These are phyloP conservation scores for Drosophila koepferae DNA, from an alignment of 2,888 invertebrate genomes.

Conservation along the genomic window DNA sequence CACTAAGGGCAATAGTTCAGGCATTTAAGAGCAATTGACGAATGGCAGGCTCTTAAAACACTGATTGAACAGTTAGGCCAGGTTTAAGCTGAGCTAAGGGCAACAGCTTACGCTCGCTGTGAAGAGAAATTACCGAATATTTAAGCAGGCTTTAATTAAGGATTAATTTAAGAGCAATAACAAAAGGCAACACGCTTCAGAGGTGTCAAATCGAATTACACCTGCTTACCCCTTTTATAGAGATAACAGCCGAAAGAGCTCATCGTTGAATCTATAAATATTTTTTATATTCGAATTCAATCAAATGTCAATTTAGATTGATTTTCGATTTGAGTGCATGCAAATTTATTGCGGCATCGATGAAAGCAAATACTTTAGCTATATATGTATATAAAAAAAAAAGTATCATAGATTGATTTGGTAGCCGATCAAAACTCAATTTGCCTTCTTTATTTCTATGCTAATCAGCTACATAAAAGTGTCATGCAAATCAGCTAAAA, in stretches of 20 bases:
- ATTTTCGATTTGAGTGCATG: conserved; percentile 56
- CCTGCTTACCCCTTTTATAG: neutral
- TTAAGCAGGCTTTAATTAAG: neutral
- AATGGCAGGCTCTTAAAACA: conserved; percentile 4
- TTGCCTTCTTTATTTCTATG: conserved; percentile 46
- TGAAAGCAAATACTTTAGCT: conserved; percentile 44
- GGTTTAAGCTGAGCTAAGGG: neutral
- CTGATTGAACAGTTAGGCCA: neutral
- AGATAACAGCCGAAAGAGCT: conserved; percentile 12
- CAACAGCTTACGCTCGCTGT: neutral
- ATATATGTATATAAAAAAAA: conserved; percentile 4
- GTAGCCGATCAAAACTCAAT: conserved; percentile 49
- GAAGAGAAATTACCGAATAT: neutral
- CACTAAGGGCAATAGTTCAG: conserved; percentile 15
- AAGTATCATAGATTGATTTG: conserved; percentile 35
- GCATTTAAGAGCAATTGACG: conserved; percentile 5
- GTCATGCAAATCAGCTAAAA: neutral
- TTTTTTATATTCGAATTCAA: conserved; percentile 60
- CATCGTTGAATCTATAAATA: conserved; percentile 56
- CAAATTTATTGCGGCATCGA: conserved; percentile 68
- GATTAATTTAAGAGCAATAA: neutral
- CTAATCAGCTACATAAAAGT: conserved; percentile 33
- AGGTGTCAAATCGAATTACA: conserved; percentile 16
- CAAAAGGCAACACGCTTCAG: neutral
- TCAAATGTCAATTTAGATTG: conserved; percentile 68